A percentile compares a stretch with the other conserved stretches of the same genome.
Evolutionary conservation across 2,113 vertebrate genomes (phyloP).

Genomic region (Catharus bicknelli): DNA sequence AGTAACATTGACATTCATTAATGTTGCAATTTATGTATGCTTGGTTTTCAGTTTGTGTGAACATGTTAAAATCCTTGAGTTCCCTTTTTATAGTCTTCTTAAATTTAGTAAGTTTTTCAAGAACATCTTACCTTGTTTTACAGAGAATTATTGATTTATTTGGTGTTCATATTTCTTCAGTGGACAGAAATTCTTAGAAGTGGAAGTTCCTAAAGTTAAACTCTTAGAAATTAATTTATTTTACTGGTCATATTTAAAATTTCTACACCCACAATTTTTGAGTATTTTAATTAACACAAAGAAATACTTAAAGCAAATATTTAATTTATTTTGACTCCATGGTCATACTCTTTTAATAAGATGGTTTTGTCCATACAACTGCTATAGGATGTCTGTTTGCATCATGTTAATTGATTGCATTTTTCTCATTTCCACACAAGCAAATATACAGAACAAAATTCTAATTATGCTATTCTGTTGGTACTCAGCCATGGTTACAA

Average conservation of each 20-base stretch:
- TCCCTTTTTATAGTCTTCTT: background rate
- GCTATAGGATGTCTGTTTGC: background rate
- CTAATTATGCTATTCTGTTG: accelerated
- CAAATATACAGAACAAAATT: background rate
- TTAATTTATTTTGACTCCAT: background rate
- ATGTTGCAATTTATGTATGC: background rate
- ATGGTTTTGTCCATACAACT: background rate
- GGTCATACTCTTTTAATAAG: background rate
- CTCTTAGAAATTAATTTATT: background rate
- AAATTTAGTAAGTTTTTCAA: background rate
- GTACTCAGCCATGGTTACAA: background rate
- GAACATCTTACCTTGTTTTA: background rate
- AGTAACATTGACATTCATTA: background rate
- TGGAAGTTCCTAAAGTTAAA: background rate
- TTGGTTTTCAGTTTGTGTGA: background rate
- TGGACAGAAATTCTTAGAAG: background rate
- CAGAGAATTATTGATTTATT: background rate
- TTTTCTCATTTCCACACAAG: background rate
- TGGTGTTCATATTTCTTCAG: background rate
- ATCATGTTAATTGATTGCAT: background rate
- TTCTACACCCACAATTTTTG: background rate
- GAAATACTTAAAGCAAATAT: background rate
- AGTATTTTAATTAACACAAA: background rate
- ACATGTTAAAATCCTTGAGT: background rate
- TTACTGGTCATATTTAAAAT: background rate